Conservation (phyloP, 1,140 invertebrate species). For the Leptinotarsa lineolata region DNA sequence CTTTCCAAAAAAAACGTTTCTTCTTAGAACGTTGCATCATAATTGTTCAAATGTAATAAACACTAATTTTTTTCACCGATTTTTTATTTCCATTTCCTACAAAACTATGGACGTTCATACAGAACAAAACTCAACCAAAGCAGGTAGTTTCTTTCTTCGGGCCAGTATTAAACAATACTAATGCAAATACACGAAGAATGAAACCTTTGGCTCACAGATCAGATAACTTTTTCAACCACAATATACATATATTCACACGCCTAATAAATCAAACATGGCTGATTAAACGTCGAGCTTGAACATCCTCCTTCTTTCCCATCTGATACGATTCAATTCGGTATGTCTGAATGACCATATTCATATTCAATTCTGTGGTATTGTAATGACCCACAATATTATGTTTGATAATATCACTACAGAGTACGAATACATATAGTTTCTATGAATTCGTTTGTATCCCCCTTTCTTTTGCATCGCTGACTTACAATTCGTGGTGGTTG, state of each 20-base stretch:
- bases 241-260: constrained; percentile 27
- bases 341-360: constrained; percentile 27
- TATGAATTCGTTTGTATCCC: constrained; percentile 17
- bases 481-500: constrained; percentile 2
- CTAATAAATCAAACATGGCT: constrained; percentile 26
- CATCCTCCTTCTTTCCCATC: constrained; percentile 25
- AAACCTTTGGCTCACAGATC: constrained; percentile 1
- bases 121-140: not conserved
- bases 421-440: constrained; percentile 20
- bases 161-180: not conserved
- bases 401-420: constrained; percentile 14
- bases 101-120: not conserved
- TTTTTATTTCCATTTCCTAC: no score
- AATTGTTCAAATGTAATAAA: no score
- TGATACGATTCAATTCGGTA: constrained; percentile 24
- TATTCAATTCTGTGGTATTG: constrained; percentile 24
- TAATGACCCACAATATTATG: constrained; percentile 16
- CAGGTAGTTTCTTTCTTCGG: not conserved
- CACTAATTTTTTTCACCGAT: no score
- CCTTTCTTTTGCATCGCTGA: constrained; percentile 20
- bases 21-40: no score
- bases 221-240: constrained; percentile 20
- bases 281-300: constrained; percentile 18
- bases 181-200: constrained; percentile 1
- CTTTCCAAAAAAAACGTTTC: no score